Base-by-base conservation (phyloP, 2,888 invertebrate species). In the Ptychoptera albimana region DNA sequence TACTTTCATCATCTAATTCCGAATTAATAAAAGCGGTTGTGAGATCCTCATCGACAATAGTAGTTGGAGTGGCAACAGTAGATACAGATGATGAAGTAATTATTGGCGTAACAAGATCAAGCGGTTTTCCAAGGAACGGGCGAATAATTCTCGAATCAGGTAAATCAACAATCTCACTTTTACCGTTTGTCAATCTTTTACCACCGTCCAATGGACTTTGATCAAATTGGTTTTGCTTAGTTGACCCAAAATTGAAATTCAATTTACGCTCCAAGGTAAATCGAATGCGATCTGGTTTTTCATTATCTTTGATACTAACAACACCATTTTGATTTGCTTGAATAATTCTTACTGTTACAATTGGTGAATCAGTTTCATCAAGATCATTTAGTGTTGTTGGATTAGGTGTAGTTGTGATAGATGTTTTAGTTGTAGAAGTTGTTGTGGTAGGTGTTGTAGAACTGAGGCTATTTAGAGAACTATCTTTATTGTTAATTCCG, bases 271-370 rank as follows among this genome's bases (percentile, higher is more conserved):
- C 13, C 9, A 44, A 23, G 5, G 29, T 34, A 31, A 44, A 44
- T 36, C 44, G 13, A 15, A 44, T 30, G n/a, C 40, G 15, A n/a
- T 39, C 44, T 10, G 44, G 44, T 29, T 40, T 39, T 15, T 37
- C 44, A 12, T 30, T 30, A 7, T 14, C 34, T n/a, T 35, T 34
- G 2, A n/a, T 10, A n/a, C 38, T 32, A 12, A 34, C 39, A 12
- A 44, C 32, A 13, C 37, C 30, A 38, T 44, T 44, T 39, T 7
- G 4, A 23, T 38, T 39, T 12, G 44, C 39, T 39, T 44, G 39
- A 1, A 44, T 11, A 2, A 44, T 34, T 39, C 44, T 44, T 10
- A 34, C 14, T 12, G 38, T 39, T 2, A 39, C 39, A 2, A 39
- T 38, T 34, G 32, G 8, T 23, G 10, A 16, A 16, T 34, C 29